phyloP scores from a whole-genome alignment of 2,113 vertebrate species.

The Acinonyx jubatus region DNA sequence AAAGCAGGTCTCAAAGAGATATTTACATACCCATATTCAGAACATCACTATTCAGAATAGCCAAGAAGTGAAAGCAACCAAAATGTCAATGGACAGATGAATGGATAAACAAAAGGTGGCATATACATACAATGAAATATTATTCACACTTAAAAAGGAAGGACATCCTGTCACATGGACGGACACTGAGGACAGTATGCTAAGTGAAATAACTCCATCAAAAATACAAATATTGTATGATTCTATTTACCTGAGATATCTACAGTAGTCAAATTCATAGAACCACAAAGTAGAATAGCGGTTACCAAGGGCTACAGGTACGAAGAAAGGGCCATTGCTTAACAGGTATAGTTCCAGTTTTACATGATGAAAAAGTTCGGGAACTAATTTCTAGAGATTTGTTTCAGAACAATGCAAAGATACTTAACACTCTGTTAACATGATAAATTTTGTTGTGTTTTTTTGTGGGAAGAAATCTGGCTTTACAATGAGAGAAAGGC shows the following conservation, averaged over 20 bases:
- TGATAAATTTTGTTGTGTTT: background rate
- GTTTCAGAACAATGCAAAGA: background rate
- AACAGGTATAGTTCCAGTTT: background rate
- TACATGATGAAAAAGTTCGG: background rate
- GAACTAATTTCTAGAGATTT: background rate
- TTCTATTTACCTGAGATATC: background rate
- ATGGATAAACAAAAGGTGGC: background rate
- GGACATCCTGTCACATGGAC: background rate
- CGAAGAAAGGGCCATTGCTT: background rate
- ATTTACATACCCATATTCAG: background rate
- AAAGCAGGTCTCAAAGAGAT: background rate
- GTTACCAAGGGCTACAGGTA: background rate
- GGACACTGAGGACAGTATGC: background rate
- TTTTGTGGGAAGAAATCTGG: background rate
- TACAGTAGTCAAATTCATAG: background rate
- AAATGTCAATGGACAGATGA: background rate
- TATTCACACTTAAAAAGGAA: background rate
- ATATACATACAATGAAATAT: background rate
- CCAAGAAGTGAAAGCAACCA: background rate
- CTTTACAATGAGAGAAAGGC: background rate
- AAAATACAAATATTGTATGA: background rate
- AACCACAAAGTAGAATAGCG: background rate
- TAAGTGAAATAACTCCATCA: background rate
- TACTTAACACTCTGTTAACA: background rate
- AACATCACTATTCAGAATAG: background rate